Conservation (phyloP, 2,797 vertebrate genomes). For the Dryobates pubescens region DNA sequence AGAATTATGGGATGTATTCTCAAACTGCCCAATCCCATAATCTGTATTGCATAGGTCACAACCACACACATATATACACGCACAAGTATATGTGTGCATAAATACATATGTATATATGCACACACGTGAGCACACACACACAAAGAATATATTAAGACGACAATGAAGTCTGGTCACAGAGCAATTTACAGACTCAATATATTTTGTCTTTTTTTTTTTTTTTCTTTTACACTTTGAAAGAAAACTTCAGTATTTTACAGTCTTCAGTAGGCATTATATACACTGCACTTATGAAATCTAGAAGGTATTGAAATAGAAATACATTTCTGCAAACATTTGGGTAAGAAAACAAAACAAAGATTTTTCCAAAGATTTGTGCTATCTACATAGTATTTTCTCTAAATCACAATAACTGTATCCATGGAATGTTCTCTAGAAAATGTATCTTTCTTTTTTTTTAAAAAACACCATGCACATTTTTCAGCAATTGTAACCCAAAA, state of each 20-base stretch:
- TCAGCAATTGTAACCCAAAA: conserved; percentile 75
- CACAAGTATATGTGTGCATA: conserved; percentile 67
- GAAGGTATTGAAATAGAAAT: conserved; percentile 81
- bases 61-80: conserved; percentile 79
- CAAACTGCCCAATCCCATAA: conserved; percentile 81
- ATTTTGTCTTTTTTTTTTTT: conserved; percentile 63
- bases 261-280: conserved; percentile 84
- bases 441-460: conserved; percentile 27
- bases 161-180: conserved; percentile 83
- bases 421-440: conserved; percentile 79
- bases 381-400: conserved; percentile 81
- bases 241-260: conserved; percentile 85
- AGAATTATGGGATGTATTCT: conserved; percentile 82
- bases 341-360: conserved; percentile 81
- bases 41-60: conserved; percentile 92
- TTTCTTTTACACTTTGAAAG: conserved; percentile 82
- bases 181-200: conserved; percentile 85
- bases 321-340: conserved; percentile 81
- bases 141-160: conserved; percentile 82
- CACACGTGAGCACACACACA: conserved; percentile 66
- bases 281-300: conserved; percentile 85
- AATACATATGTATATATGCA: conserved; percentile 73
- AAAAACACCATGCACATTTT: conserved; percentile 80
- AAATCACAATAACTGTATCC: conserved; percentile 80
- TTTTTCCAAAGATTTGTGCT: conserved; percentile 79